phyloP scores from a whole-genome alignment of 1,140 invertebrate species.

The Tachypleus tridentatus region DNA sequence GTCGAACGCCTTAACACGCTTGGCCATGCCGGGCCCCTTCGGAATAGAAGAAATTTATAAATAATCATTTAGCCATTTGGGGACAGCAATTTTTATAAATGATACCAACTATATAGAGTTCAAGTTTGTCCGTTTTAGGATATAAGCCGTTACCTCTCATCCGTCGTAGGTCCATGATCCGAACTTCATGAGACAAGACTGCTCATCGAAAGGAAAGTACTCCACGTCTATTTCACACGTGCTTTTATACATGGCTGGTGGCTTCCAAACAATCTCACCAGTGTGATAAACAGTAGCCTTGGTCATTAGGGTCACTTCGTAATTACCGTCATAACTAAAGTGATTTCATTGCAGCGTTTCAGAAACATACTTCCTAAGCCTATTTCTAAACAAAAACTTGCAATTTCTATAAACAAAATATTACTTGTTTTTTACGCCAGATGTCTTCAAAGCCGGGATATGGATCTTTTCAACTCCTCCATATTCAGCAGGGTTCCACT shows the following conservation, averaged over 20 bases:
- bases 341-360: constrained; percentile 1
- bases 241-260: constrained; percentile 90
- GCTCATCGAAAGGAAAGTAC: constrained; percentile 93
- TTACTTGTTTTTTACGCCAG: constrained; percentile 44
- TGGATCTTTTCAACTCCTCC: constrained; percentile 88
- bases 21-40: no score
- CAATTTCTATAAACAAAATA: not conserved
- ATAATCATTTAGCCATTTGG: no score
- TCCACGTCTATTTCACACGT: constrained; percentile 94
- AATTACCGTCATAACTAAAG: constrained; percentile 64
- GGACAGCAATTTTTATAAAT: not conserved
- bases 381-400: constrained; percentile 34
- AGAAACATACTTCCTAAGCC: not conserved
- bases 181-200: constrained; percentile 91
- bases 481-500: constrained; percentile 89
- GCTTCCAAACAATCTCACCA: constrained; percentile 48
- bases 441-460: constrained; percentile 85
- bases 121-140: no score
- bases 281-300: constrained; percentile 82
- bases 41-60: constrained; percentile 28
- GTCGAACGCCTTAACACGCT: no score
- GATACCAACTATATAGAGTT: not conserved
- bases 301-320: constrained; percentile 93
- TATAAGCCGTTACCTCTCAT: constrained; percentile 12
- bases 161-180: constrained; percentile 98